A percentile compares a stretch with the other conserved stretches of the same genome.
Evolutionary conservation across 2,888 invertebrate species (phyloP).

Genomic region (Syrphus vitripennis): DNA sequence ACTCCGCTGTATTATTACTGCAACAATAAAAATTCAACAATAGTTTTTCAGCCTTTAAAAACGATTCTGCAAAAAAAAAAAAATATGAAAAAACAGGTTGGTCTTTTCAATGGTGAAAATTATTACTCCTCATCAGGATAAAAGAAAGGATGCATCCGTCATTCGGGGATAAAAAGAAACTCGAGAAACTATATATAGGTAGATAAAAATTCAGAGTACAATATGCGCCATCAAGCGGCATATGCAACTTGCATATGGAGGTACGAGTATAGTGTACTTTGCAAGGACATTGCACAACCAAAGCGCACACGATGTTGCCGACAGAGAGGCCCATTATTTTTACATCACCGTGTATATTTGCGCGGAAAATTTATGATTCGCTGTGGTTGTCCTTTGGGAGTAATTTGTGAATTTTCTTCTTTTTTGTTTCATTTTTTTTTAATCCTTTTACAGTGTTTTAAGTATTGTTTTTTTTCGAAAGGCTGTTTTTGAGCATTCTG

Average conservation of each 20-base stretch:
- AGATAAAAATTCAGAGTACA: slow-evolving; percentile 25
- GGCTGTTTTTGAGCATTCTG: not conserved
- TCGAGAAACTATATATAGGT: not conserved
- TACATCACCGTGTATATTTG: slow-evolving; percentile 51
- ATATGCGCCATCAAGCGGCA: slow-evolving; percentile 2
- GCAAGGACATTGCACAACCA: not conserved
- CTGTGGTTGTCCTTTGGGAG: slow-evolving; percentile 67
- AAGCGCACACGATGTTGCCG: not conserved
- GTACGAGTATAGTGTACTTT: not conserved
- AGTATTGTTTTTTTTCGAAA: slow-evolving; percentile 33
- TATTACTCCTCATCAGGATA: slow-evolving; percentile 62
- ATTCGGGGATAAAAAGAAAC: slow-evolving; percentile 31
- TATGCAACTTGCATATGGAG: not conserved
- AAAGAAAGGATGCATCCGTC: slow-evolving; percentile 60
- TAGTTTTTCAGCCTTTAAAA: not conserved
- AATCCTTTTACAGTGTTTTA: slow-evolving; percentile 50
- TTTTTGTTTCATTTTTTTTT: slow-evolving; percentile 29
- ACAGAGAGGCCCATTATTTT: slow-evolving; percentile 48
- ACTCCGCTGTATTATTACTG: not conserved
- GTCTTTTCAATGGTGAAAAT: slow-evolving; percentile 62
- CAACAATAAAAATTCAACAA: not conserved
- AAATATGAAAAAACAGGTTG: slow-evolving; percentile 22
- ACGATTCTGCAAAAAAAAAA: not conserved
- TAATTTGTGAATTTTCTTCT: slow-evolving; percentile 64
- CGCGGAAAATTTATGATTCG: slow-evolving; percentile 63